These are phyloP conservation scores for Montifringilla adamsi DNA, from an alignment of 2,113 vertebrate species.

Conservation along the genomic window DNA sequence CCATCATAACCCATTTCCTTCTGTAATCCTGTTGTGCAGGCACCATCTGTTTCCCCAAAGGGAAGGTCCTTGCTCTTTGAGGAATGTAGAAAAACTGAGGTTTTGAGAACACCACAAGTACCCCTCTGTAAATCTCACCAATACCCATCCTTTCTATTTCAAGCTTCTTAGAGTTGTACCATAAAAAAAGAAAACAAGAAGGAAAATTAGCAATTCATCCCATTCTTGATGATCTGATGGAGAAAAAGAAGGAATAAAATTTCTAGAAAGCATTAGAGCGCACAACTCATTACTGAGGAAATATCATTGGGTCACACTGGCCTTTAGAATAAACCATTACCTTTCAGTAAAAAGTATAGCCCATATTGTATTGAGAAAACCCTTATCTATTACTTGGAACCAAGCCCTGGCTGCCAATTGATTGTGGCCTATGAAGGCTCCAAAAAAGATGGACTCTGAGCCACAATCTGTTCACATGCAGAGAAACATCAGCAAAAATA, in stretches of 20 bases:
- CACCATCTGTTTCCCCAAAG: background rate
- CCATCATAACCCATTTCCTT: background rate
- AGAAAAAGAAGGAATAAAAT: background rate
- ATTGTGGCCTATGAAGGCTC: background rate
- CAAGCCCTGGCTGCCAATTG: background rate
- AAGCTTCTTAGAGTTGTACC: background rate
- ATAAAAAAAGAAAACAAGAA: background rate
- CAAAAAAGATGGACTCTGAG: background rate
- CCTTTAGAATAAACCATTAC: background rate
- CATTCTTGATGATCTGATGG: background rate
- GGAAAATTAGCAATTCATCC: background rate
- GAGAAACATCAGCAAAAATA: background rate
- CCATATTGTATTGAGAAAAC: background rate
- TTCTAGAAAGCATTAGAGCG: background rate
- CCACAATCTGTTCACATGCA: background rate
- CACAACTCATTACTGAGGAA: background rate
- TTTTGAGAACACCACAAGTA: background rate
- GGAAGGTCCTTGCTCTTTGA: background rate
- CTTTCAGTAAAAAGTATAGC: background rate
- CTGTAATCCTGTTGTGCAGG: background rate
- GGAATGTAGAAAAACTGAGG: background rate
- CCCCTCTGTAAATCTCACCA: background rate
- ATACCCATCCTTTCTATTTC: background rate
- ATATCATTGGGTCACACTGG: background rate
- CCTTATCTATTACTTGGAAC: background rate